Percentiles rank a stretch among this genome's conserved stretches.
Evolutionary conservation across 1,140 invertebrate genomes (phyloP).

Genomic region (Schlechtendalia chinensis): DNA sequence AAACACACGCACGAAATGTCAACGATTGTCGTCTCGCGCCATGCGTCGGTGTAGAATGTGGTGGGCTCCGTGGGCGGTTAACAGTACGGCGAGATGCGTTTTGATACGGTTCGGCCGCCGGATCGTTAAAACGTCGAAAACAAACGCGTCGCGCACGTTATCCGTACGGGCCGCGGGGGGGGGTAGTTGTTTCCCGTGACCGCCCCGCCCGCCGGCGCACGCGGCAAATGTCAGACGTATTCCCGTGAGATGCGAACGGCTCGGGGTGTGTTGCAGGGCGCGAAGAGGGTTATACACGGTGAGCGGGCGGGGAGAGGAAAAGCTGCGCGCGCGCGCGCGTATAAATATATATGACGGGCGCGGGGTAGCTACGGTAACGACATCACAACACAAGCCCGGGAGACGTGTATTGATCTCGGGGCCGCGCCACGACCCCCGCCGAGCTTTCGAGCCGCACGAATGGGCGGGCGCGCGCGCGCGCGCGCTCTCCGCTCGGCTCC

Average conservation of each 20-base stretch:
- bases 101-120: too few species aligned
- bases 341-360: neutral
- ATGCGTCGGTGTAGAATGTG: too few species aligned
- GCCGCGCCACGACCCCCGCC: neutral
- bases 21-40: too few species aligned
- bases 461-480: conserved; percentile 9
- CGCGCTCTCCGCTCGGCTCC: conserved; percentile 32
- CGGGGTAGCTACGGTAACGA: conserved; percentile 48
- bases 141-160: too few species aligned
- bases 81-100: too few species aligned
- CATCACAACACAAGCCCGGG: conserved; percentile 46
- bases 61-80: too few species aligned
- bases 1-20: too few species aligned
- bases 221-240: conserved; percentile 40
- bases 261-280: neutral
- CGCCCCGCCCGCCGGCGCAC: neutral
- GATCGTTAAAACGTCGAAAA: too few species aligned
- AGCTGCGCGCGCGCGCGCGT: neutral
- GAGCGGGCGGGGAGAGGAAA: neutral
- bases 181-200: too few species aligned
- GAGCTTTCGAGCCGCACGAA: conserved; percentile 37
- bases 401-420: conserved; percentile 38
- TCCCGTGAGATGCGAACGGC: conserved; percentile 32
- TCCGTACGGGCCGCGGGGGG: too few species aligned
- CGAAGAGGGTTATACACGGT: neutral